Evolutionary conservation across 2,888 invertebrate genomes (phyloP), one percentile per base, ranked within the genome.

Genomic region (Athalia circularis): DNA sequence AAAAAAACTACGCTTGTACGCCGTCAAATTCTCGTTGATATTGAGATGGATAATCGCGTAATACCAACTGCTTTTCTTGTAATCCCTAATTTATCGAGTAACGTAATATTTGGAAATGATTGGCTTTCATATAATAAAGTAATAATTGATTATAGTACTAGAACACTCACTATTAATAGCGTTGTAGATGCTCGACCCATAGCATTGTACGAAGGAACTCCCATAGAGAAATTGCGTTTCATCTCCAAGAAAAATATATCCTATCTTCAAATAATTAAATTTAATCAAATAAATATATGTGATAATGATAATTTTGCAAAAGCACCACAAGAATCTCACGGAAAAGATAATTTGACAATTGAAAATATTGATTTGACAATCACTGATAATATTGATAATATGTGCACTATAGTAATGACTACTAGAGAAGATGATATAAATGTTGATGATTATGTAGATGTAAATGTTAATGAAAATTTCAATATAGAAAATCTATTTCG

Each of bases 41-140:
- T 68, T 7, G 29, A 43, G 15, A 57, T 68, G 9, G 54, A 47
- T 0, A n/a, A 47, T 68, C 57, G 54, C 9, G 43, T 29, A 29
- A 54, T 68, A 11, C 15, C 54, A 13, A 54, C 52, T 9, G 57
- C 68, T 11, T 68, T 52, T 68, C 29, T 68, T 5, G 68, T 68
- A 15, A 54, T 68, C 11, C 52, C 68, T 15, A 6, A 43, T 29
- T 68, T 68, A 15, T 11, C 54, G 15, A 54, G 29, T 68, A 6
- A 13, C n/a, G n/a, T 68, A 29, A 68, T 68, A 45, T 43, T 68
- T 9, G 68, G 68, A 7, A 43, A 57, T 68, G 57, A 68, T 54
- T 68, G 68, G 68, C 45, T 68, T 8, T 43, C 3, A 5, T 11
- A 54, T 9, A 68, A 68, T 7, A 13, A 47, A 15, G 54, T 57